A percentile compares a stretch with the other conserved stretches of the same genome.
Conservation (phyloP, 1,140 invertebrate species). For the Hyles vespertilio region DNA sequence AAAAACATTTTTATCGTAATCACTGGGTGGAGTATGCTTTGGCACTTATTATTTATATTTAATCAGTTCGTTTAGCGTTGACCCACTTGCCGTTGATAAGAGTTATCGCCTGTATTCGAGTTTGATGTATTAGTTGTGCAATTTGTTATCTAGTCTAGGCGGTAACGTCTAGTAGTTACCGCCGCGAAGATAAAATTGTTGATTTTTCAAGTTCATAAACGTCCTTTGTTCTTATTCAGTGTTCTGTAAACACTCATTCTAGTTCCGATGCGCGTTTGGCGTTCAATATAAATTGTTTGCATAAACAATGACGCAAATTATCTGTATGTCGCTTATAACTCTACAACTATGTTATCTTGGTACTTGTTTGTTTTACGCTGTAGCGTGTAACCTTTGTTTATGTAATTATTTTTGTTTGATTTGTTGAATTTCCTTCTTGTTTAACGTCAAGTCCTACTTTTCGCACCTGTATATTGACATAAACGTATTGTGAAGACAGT, state of each 20-base stretch:
- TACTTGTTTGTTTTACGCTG: conserved; percentile 5
- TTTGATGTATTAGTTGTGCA: conserved; percentile 50
- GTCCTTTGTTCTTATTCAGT: conserved; percentile 24
- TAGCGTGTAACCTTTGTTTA: conserved; percentile 1
- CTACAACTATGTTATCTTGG: conserved; percentile 10
- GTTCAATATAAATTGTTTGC: conserved; percentile 23
- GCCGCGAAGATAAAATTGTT: conserved; percentile 25
- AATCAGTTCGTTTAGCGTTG: conserved; percentile 33
- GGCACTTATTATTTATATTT: conserved; percentile 16
- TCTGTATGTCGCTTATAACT: conserved; percentile 9
- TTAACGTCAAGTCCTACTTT: conserved; percentile 1
- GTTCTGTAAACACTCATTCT: conserved; percentile 18
- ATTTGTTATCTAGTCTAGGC: too few relatives aligned
- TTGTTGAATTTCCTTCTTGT: conserved; percentile 3
- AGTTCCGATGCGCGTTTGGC: conserved; percentile 19
- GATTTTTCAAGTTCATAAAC: conserved; percentile 35
- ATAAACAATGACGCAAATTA: conserved; percentile 26
- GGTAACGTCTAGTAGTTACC: conserved; percentile 24
- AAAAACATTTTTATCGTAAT: conserved; percentile 19
- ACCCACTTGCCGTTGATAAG: conserved; percentile 53
- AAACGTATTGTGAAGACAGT: neutral
- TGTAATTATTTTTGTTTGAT: conserved; percentile 4
- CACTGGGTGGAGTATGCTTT: conserved; percentile 7
- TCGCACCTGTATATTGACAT: neutral
- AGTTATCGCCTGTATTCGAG: conserved; percentile 41